These are phyloP conservation scores for Sebastes diaconus DNA, from an alignment of 2,797 vertebrate species.

Conservation along the genomic window DNA sequence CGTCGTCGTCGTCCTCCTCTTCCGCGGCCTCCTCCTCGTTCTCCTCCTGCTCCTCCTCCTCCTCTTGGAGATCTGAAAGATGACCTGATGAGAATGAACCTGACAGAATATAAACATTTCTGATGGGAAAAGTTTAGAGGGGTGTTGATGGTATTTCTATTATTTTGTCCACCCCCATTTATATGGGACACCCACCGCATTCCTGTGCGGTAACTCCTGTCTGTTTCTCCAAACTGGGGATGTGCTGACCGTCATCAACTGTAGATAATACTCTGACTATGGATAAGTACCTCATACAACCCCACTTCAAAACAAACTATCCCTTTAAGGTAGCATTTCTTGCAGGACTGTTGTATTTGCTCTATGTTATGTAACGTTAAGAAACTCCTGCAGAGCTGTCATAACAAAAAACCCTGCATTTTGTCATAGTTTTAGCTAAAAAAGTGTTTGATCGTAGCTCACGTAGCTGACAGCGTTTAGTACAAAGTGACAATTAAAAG, in stretches of 20 bases:
- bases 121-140: neutral
- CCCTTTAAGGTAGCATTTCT: neutral
- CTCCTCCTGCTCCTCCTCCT: slow-evolving; percentile 63
- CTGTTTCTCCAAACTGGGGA: too few relatives aligned
- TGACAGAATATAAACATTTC: neutral
- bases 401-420: neutral
- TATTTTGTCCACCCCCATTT: neutral
- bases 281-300: too few relatives aligned
- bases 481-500: neutral
- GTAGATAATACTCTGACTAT: too few relatives aligned
- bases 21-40: slow-evolving; percentile 52
- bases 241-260: too few relatives aligned
- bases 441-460: neutral
- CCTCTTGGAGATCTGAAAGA: slow-evolving; percentile 40
- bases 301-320: neutral
- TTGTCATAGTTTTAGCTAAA: too few relatives aligned
- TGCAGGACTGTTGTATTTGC: neutral
- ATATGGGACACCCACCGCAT: neutral
- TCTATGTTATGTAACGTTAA: neutral
- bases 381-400: neutral
- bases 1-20: slow-evolving; percentile 49
- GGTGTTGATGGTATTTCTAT: neutral
- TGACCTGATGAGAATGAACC: slow-evolving; percentile 37
- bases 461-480: too few relatives aligned
- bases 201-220: too few relatives aligned